A percentile compares a stretch with the other conserved stretches of the same genome.
These are phyloP conservation scores for Blennius ocellaris DNA, from an alignment of 2,113 vertebrate genomes.

Conservation along the genomic window DNA sequence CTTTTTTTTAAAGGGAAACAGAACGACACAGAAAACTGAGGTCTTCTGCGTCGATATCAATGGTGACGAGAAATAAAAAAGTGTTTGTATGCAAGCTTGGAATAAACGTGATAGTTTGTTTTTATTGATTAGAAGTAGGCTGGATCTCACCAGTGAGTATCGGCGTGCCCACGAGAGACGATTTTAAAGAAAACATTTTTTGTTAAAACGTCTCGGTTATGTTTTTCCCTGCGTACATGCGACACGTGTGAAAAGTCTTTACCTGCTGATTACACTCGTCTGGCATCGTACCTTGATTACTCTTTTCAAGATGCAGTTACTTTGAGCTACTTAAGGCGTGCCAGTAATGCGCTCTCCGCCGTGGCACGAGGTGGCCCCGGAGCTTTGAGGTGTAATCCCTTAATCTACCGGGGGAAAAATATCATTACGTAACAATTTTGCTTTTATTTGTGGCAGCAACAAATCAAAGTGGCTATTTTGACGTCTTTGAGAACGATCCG, in stretches of 20 bases:
- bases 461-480: not conserved
- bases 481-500: not conserved
- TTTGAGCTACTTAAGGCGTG: constrained; percentile 51
- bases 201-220: too few relatives aligned
- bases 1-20: constrained; percentile 6
- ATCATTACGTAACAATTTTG: constrained; percentile 36
- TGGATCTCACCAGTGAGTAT: not conserved
- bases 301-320: constrained; percentile 31
- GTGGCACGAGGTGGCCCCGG: constrained; percentile 25
- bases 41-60: constrained; percentile 5
- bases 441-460: constrained; percentile 3
- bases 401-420: constrained; percentile 48
- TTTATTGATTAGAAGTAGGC: not conserved
- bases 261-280: constrained; percentile 3
- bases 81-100: constrained; percentile 28
- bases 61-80: constrained; percentile 19
- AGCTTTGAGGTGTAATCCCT: constrained; percentile 47
- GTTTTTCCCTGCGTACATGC: too few relatives aligned
- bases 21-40: constrained; percentile 1
- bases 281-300: constrained; percentile 8
- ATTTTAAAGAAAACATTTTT: too few relatives aligned
- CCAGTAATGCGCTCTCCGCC: constrained; percentile 21
- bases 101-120: constrained; percentile 34
- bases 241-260: not conserved
- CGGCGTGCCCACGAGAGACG: not conserved